Conservation (phyloP, 2,888 invertebrate species). For the Heteropelma amictum region DNA sequence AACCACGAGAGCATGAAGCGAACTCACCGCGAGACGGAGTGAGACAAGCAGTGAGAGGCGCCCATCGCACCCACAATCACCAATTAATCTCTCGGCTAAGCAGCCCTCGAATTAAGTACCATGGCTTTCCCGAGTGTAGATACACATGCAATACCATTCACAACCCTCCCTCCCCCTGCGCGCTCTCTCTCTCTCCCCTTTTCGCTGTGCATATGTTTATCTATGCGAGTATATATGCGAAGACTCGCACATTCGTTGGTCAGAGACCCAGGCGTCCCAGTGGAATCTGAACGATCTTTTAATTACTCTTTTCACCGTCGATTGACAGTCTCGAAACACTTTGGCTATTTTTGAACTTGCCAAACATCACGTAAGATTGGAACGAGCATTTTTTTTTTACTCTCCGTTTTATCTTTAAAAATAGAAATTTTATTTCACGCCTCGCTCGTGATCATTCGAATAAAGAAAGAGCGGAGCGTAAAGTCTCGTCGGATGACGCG, state of each 20-base stretch:
- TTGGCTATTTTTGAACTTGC: too few species aligned
- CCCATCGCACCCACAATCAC: conserved; percentile 73
- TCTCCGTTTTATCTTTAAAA: neutral
- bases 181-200: neutral
- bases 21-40: conserved; percentile 50
- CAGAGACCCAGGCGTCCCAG: neutral
- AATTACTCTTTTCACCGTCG: neutral
- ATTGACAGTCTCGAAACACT: too few species aligned
- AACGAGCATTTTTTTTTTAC: neutral
- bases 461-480: conserved; percentile 3
- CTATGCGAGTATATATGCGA: neutral
- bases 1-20: conserved; percentile 53
- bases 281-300: neutral
- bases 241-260: neutral
- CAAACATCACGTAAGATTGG: too few species aligned
- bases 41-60: conserved; percentile 27
- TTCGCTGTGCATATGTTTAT: neutral
- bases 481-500: conserved; percentile 30
- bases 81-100: conserved; percentile 74
- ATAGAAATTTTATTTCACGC: neutral
- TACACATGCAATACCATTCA: conserved; percentile 9
- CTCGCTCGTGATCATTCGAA: neutral
- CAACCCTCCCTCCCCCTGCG: conserved; percentile 19
- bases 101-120: conserved; percentile 71
- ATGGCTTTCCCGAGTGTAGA: conserved; percentile 44